A percentile compares a stretch with the other conserved stretches of the same genome.
Evolutionary conservation across 2,888 invertebrate genomes (phyloP).

Genomic region (Belgica antarctica): DNA sequence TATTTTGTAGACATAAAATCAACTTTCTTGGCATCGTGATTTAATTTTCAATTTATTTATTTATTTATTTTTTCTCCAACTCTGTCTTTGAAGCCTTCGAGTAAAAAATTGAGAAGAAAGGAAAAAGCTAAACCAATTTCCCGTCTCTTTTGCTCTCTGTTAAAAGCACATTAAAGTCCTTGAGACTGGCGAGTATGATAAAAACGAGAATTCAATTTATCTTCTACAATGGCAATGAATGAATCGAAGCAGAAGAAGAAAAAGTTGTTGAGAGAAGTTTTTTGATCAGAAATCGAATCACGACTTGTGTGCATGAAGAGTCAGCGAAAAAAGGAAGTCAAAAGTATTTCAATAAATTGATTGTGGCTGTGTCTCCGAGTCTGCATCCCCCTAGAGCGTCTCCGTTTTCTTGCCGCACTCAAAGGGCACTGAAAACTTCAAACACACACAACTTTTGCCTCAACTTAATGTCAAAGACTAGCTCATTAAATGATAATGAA

Average conservation of each 20-base stretch:
- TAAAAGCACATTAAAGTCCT: neutral
- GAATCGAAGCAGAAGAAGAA: too few species aligned
- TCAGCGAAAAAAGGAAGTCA: neutral
- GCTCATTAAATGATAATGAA: neutral
- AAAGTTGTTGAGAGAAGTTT: neutral
- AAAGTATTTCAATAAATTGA: constrained; percentile 9
- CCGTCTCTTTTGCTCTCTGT: neutral
- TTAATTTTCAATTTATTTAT: too few species aligned
- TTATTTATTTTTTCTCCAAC: too few species aligned
- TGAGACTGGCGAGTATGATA: constrained; percentile 1
- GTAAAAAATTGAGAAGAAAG: too few species aligned
- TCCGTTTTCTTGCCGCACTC: too few species aligned
- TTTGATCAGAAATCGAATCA: neutral
- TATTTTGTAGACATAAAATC: too few species aligned
- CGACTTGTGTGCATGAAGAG: neutral
- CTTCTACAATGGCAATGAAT: neutral
- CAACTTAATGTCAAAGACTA: constrained; percentile 4
- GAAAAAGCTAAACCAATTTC: constrained; percentile 10
- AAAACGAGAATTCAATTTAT: neutral
- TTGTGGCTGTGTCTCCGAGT: neutral
- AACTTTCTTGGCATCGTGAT: too few species aligned
- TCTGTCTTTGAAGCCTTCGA: too few species aligned
- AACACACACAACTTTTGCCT: neutral
- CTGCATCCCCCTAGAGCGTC: too few species aligned
- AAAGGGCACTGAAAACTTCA: too few species aligned